These are phyloP conservation scores for Pomacea maculata DNA, from an alignment of 1,140 invertebrate genomes.

Conservation along the genomic window DNA sequence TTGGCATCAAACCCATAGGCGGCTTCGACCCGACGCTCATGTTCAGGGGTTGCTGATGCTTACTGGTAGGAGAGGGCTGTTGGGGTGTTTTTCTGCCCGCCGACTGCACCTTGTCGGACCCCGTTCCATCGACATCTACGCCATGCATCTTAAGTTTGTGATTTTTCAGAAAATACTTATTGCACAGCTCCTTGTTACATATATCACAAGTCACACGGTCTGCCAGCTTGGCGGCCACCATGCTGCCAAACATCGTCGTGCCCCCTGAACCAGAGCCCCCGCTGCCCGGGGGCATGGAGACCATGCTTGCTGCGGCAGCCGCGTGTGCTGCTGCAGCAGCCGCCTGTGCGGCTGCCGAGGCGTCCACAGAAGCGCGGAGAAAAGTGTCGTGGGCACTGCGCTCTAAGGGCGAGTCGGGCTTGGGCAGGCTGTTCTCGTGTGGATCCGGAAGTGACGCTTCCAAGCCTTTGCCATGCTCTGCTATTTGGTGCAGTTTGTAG, in stretches of 20 bases:
- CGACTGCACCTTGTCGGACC: neutral
- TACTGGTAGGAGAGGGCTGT: constrained; percentile 2
- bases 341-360: constrained; percentile 24
- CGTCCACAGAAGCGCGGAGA: constrained; percentile 32
- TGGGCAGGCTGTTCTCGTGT: constrained; percentile 33
- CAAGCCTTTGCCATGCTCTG: constrained; percentile 51
- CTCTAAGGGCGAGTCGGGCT: constrained; percentile 22
- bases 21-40: constrained; percentile 5
- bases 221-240: constrained; percentile 67
- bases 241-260: constrained; percentile 61
- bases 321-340: constrained; percentile 8
- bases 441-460: constrained; percentile 39
- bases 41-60: constrained; percentile 7
- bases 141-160: constrained; percentile 99
- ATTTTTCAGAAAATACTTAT: constrained; percentile 99
- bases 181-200: constrained; percentile 97
- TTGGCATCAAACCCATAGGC: constrained; percentile 2
- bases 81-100: constrained; percentile 2
- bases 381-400: constrained; percentile 23
- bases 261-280: constrained; percentile 35
- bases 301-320: constrained; percentile 13
- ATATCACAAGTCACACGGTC: constrained; percentile 89
- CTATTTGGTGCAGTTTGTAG: constrained; percentile 59
- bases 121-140: constrained; percentile 68
- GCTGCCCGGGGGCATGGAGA: neutral